Base-by-base conservation (phyloP, 2,113 vertebrate genomes). In the Ammodytes marinus region DNA sequence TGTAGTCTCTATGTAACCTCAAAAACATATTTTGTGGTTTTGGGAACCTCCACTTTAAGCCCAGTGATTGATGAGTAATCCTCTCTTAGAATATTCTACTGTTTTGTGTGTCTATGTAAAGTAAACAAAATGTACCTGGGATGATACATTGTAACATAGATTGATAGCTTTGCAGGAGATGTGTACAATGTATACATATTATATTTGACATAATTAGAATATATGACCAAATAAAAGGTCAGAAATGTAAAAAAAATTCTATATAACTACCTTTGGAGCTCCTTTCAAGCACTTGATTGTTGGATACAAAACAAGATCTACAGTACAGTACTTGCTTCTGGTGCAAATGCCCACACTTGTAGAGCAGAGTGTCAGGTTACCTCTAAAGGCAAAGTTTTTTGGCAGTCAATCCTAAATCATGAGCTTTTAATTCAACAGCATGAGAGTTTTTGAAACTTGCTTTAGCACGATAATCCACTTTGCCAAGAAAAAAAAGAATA, bases 61-160 rank as follows among this genome's bases (percentile, higher is more conserved):
- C 69, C 46, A 69, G 46, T 76, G 86, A 84, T 87, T 83, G 78
- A 89, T 87, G 90, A 80, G 78, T 35, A 40, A 86, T 82, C 43
- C 55, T 61, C 47, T 59, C 57, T 27, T 39, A 5, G 68, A 72
- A 79, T 57, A 61, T 61, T 55, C 14, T 11, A 3, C 27, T 60
- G 3, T n/a, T 64, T 43, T 73, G 13, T 49, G 40, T 9, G 7
- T 53, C 40, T n/a, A 5, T 39, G 2, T 4, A 5, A 46, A 71
- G 46, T 15, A 19, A 58, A 14, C 42, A 49, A 12, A 11, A 6
- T 52, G 0, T 47, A 10, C 54, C 19, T 37, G 13, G 4, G 9
- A 42, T 57, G 5, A 2, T 14, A 60, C 74, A 10, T 19, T 35
- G 55, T 52, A 3, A 4, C 13, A 47, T 15, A 43, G 39, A 8